A percentile compares a stretch with the other conserved stretches of the same genome.
Evolutionary conservation across 2,888 invertebrate species (phyloP).

Genomic region (Tinea trinotella): DNA sequence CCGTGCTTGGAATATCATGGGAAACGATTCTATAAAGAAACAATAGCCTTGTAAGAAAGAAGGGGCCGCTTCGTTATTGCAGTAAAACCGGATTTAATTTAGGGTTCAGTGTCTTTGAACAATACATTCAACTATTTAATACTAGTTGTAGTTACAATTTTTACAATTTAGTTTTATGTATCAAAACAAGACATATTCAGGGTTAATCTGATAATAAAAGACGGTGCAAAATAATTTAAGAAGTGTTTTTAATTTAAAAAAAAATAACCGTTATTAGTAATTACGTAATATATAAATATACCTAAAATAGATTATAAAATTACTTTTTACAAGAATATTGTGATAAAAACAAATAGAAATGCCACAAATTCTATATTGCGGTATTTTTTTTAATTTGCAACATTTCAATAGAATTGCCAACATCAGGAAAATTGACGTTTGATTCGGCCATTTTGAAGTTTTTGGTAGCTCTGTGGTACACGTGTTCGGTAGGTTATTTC

Average conservation of each 20-base stretch:
- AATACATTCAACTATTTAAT: too few species aligned
- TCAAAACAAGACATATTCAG: too few species aligned
- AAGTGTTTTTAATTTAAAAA: too few species aligned
- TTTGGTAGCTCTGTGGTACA: slow-evolving; percentile 58
- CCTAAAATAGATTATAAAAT: too few species aligned
- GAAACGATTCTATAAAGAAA: background rate
- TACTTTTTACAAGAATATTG: too few species aligned
- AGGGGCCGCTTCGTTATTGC: background rate
- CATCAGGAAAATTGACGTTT: background rate
- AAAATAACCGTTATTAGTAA: too few species aligned
- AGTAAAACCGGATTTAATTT: background rate
- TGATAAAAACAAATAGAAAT: too few species aligned
- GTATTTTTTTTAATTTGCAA: background rate
- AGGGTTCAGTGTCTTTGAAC: background rate
- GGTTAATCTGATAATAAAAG: too few species aligned
- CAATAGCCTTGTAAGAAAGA: background rate
- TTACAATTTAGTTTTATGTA: too few species aligned
- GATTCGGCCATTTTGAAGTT: slow-evolving; percentile 69
- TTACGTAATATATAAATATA: too few species aligned
- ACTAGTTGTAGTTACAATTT: too few species aligned
- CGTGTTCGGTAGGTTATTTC: slow-evolving; percentile 65
- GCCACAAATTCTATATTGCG: background rate
- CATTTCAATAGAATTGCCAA: background rate
- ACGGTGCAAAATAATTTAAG: too few species aligned
- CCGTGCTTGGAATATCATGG: slow-evolving; percentile 12